Evolutionary conservation across 1,140 invertebrate genomes (phyloP).

Genomic region (Nymphalis io): DNA sequence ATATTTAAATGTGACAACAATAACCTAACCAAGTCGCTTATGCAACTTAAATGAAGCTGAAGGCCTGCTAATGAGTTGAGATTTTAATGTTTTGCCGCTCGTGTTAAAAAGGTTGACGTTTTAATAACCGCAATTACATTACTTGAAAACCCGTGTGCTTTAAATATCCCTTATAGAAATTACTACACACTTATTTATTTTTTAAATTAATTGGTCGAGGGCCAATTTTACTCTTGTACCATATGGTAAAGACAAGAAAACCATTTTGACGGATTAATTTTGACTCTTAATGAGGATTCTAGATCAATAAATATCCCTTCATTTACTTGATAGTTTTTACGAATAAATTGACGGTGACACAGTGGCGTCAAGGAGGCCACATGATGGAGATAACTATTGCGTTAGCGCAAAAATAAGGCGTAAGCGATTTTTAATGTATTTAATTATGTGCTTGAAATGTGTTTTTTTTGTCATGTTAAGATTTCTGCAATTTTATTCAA

Average conservation of each 20-base stretch:
- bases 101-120: constrained; percentile 39
- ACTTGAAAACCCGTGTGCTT: constrained; percentile 24
- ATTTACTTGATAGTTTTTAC: constrained; percentile 29
- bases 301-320: constrained; percentile 10
- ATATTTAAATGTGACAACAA: constrained; percentile 16
- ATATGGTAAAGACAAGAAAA: not conserved
- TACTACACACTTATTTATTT: not conserved
- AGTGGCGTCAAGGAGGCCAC: constrained; percentile 26
- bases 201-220: not conserved
- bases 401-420: constrained; percentile 11
- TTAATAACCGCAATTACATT: constrained; percentile 34
- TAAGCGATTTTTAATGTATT: constrained; percentile 12
- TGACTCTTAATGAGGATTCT: not conserved
- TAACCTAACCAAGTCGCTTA: constrained; percentile 26
- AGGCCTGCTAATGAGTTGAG: constrained; percentile 28
- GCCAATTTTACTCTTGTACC: not conserved
- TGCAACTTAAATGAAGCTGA: constrained; percentile 25
- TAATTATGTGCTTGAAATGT: not conserved
- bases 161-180: constrained; percentile 24
- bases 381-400: constrained; percentile 3
- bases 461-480: too few relatives aligned
- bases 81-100: constrained; percentile 36
- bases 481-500: too few relatives aligned
- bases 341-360: constrained; percentile 24
- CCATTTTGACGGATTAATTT: not conserved